phyloP scores from a whole-genome alignment of 2,888 invertebrate species.

The Drosophila phalerata region DNA sequence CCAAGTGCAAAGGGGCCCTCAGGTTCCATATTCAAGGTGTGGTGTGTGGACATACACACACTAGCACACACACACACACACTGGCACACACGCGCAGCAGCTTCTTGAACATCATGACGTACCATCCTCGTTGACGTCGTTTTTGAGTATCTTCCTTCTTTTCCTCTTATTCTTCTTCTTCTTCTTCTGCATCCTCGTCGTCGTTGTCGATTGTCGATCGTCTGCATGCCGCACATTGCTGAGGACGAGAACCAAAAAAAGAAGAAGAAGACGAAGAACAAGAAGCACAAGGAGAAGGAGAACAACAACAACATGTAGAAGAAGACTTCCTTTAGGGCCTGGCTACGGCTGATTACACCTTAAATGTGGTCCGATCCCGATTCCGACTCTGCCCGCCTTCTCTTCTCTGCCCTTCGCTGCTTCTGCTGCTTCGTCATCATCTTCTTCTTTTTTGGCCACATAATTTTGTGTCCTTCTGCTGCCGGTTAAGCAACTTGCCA shows the following conservation, averaged over 20 bases:
- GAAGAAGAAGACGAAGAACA: slow-evolving; percentile 24
- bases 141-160: slow-evolving; percentile 50
- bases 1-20: slow-evolving; percentile 77
- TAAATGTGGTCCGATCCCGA: slow-evolving; percentile 62
- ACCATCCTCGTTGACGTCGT: slow-evolving; percentile 50
- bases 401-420: slow-evolving; percentile 1
- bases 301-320: neutral
- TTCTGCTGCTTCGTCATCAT: neutral
- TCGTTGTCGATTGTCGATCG: slow-evolving; percentile 28
- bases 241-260: slow-evolving; percentile 50
- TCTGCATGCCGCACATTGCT: slow-evolving; percentile 78
- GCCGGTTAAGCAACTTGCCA: slow-evolving; percentile 65
- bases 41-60: slow-evolving; percentile 56
- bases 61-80: slow-evolving; percentile 31
- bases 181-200: neutral
- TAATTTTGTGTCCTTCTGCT: slow-evolving; percentile 75
- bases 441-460: slow-evolving; percentile 64
- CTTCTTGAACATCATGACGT: slow-evolving; percentile 68
- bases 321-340: slow-evolving; percentile 72
- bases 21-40: slow-evolving; percentile 68
- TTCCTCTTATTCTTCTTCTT: neutral
- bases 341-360: slow-evolving; percentile 77
- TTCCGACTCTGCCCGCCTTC: slow-evolving; percentile 5
- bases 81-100: slow-evolving; percentile 43
- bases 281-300: slow-evolving; percentile 1